A percentile compares a stretch with the other conserved stretches of the same genome.
These are phyloP conservation scores for Phymanthus crucifer DNA, from an alignment of 92 coral and sea anemone species.

Conservation along the genomic window DNA sequence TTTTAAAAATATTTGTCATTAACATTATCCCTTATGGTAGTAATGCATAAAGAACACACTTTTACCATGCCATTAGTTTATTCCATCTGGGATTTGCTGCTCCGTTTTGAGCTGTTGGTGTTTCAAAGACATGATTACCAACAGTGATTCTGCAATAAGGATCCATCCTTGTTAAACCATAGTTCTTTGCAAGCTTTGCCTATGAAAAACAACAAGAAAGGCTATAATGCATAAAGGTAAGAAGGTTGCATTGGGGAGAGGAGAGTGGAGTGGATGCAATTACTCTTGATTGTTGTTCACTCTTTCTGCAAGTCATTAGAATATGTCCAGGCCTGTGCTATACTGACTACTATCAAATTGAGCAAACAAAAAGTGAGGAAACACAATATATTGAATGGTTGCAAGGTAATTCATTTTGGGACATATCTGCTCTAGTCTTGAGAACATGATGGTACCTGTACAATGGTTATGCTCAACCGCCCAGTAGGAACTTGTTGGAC, in stretches of 20 bases:
- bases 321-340: no score
- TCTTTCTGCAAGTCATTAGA: no score
- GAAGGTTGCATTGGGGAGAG: no score
- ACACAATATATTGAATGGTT: no score
- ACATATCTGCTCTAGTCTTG: neutral
- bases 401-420: no score
- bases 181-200: constrained; percentile 99
- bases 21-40: no score
- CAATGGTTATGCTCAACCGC: constrained; percentile 82
- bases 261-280: no score
- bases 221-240: neutral
- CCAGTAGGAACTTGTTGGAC: constrained; percentile 51
- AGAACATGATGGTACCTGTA: constrained; percentile 59
- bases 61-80: constrained; percentile 81
- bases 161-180: constrained; percentile 98
- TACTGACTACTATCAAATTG: no score
- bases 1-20: neutral
- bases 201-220: constrained; percentile 9
- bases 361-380: no score
- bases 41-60: no score
- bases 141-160: constrained; percentile 91
- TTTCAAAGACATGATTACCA: constrained; percentile 94
- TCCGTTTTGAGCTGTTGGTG: constrained; percentile 90
- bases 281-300: no score
- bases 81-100: constrained; percentile 98